phyloP scores from a whole-genome alignment of 2,113 vertebrate species.

The Saccopteryx bilineata region DNA sequence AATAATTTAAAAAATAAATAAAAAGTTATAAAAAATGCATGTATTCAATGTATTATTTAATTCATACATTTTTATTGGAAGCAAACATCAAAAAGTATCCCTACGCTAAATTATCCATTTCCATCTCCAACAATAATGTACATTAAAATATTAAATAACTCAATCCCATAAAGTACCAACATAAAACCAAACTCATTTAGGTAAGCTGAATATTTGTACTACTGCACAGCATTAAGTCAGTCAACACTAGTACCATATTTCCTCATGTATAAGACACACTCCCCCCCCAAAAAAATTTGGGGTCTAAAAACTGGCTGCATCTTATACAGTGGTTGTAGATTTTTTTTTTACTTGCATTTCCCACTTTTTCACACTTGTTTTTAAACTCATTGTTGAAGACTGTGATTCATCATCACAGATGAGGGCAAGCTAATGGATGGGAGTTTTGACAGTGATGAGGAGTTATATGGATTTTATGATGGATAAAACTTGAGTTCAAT shows the following conservation, averaged over 20 bases:
- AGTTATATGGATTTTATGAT: too few relatives aligned
- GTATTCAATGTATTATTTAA: background rate
- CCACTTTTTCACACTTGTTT: too few relatives aligned
- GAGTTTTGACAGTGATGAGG: too few relatives aligned
- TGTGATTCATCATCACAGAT: too few relatives aligned
- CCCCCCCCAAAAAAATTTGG: too few relatives aligned
- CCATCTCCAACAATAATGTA: constrained; percentile 46
- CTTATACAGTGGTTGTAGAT: too few relatives aligned
- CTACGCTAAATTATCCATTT: constrained; percentile 18
- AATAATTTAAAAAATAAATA: background rate
- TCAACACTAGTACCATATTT: background rate
- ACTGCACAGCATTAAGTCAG: background rate
- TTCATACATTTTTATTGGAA: constrained; percentile 25
- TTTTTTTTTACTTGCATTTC: too few relatives aligned
- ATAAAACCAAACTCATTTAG: constrained; percentile 3
- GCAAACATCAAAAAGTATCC: constrained; percentile 43
- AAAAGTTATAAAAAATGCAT: background rate
- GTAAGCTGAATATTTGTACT: background rate
- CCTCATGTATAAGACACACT: too few relatives aligned
- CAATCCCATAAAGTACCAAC: background rate
- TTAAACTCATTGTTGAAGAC: too few relatives aligned
- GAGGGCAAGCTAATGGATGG: too few relatives aligned
- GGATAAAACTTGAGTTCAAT: too few relatives aligned
- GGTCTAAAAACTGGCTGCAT: too few relatives aligned
- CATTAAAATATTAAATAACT: constrained; percentile 33